Evolutionary conservation across 2,113 vertebrate species (phyloP), one percentile per base, ranked within the genome.

Genomic region (Odontesthes bonariensis): DNA sequence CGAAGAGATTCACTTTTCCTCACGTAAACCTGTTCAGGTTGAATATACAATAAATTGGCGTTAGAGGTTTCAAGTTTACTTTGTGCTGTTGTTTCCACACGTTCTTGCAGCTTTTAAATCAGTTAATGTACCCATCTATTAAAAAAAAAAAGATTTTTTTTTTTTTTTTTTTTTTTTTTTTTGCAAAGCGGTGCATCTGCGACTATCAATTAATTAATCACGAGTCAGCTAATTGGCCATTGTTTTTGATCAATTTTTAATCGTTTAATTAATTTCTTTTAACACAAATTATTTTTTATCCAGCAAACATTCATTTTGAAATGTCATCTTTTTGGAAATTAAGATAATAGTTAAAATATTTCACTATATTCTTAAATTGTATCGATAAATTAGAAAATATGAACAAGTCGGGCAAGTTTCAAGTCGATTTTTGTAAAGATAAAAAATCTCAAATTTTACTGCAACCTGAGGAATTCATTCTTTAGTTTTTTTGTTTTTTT

Each of bases 1-100:
- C 79, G 51, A 82, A 79, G 38, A 69, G 86, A 90, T 87, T 27
- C 27, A 27, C 27, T 27, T 1, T 27, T 27, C 3, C 27, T 27
- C 27, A 27, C 3, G 27, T 27, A 27, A 84, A 73, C 70, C 51
- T 73, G 35, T 12, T 75, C 27, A 40, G 47, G 54, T 47, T 49
- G 57, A 32, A 55, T 33, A 42, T 8, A 62, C 73, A 67, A 67
- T 51, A 58, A 57, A 65, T 56, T 44, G 31, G 42, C 20, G 42
- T 83, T 70, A 75, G 27, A 55, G 71, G n/a, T n/a, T n/a, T n/a
- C n/a, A n/a, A n/a, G 35, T 69, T 14, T n/a, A 1, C 42, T 55
- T 63, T 62, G 14, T 51, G 22, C 31, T 20, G 2, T 47, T 16
- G 22, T 59, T 60, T 49, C 5, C 22, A 42, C 8, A 47, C 14